Percentiles rank a stretch among this genome's conserved stretches.
These are phyloP conservation scores for Pseudopipra pipra DNA, from an alignment of 2,113 vertebrate species.

Conservation along the genomic window DNA sequence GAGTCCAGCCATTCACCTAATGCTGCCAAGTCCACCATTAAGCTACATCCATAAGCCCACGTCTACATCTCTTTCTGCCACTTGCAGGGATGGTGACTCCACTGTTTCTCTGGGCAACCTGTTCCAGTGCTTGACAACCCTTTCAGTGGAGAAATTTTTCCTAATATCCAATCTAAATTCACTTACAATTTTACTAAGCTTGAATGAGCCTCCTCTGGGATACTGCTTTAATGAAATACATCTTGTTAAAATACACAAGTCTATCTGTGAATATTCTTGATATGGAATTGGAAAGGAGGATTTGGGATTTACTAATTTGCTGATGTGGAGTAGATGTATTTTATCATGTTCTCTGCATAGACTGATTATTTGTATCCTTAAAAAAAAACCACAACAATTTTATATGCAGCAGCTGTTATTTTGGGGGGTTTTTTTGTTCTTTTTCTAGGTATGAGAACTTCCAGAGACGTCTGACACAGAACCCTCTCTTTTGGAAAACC, in stretches of 20 bases:
- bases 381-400: background rate
- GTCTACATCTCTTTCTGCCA: background rate
- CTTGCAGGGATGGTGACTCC: rapidly evolving
- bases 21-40: background rate
- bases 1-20: background rate
- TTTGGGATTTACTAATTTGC: background rate
- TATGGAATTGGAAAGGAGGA: background rate
- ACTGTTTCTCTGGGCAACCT: background rate
- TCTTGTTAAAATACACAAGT: background rate
- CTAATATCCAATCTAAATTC: background rate
- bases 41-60: background rate
- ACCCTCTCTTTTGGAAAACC: slow-evolving; percentile 95
- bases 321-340: background rate
- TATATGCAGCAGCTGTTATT: background rate
- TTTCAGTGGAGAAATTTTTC: background rate
- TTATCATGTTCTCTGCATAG: background rate
- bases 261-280: background rate
- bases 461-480: slow-evolving; percentile 91
- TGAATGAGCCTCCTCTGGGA: background rate
- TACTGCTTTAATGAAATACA: background rate
- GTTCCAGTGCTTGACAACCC: background rate
- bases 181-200: background rate
- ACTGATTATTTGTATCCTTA: background rate
- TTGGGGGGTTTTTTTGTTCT: background rate
- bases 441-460: slow-evolving; percentile 92